A percentile compares a stretch with the other conserved stretches of the same genome.
phyloP scores from a whole-genome alignment of 2,113 vertebrate genomes.

The Acrocephalus arundinaceus region DNA sequence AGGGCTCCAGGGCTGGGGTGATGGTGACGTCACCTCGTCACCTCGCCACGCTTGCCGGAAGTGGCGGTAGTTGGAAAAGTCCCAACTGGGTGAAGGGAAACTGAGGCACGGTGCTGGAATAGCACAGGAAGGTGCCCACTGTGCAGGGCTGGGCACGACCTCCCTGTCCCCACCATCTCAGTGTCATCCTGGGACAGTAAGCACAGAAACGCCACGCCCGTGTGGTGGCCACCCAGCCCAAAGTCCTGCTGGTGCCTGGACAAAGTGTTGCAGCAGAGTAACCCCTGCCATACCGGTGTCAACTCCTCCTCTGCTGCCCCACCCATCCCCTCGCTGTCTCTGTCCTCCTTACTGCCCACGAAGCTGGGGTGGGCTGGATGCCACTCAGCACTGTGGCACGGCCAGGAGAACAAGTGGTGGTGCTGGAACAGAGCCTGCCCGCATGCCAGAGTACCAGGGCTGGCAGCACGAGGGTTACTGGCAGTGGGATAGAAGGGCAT shows the following conservation, averaged over 20 bases:
- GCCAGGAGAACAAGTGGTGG: fast-evolving
- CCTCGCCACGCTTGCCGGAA: background rate
- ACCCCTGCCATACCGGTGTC: background rate
- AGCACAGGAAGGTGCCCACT: background rate
- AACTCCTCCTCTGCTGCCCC: background rate
- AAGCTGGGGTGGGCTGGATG: background rate
- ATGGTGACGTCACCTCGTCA: background rate
- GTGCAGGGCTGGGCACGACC: background rate
- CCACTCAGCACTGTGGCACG: fast-evolving
- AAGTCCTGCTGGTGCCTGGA: background rate
- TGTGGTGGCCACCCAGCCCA: background rate
- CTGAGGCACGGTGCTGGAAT: background rate
- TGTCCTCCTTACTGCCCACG: background rate
- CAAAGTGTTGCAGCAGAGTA: background rate
- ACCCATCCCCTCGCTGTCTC: fast-evolving
- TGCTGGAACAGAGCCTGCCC: background rate
- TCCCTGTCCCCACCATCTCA: background rate
- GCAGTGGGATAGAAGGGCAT: background rate
- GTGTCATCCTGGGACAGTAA: background rate
- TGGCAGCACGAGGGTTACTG: background rate
- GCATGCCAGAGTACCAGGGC: background rate
- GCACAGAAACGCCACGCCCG: background rate
- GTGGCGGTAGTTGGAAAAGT: background rate
- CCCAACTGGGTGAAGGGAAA: background rate
- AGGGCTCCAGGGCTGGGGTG: background rate